phyloP scores from a whole-genome alignment of 2,113 vertebrate genomes.

The Grammomys surdaster region DNA sequence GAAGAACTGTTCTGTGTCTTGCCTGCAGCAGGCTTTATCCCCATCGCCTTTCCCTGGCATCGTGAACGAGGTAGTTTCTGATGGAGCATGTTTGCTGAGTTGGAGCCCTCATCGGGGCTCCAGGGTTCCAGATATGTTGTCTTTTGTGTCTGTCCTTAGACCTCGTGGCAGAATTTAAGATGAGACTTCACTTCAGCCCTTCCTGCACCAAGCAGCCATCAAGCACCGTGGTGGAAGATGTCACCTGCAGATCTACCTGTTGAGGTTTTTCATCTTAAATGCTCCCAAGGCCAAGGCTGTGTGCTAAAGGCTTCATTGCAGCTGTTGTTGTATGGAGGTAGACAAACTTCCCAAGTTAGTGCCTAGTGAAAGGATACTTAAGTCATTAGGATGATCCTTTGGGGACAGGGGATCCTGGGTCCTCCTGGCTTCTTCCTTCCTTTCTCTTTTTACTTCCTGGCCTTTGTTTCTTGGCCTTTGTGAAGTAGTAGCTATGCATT shows the following conservation, averaged over 20 bases:
- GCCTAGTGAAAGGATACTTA: neutral
- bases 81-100: neutral
- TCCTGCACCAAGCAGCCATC: neutral
- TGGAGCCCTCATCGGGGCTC: neutral
- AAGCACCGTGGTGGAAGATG: neutral
- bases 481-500: neutral
- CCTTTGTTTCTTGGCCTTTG: neutral
- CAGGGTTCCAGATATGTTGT: neutral
- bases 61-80: neutral
- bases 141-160: no score
- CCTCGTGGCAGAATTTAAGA: neutral
- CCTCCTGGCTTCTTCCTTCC: no score
- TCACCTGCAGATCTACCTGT: neutral
- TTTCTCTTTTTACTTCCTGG: neutral
- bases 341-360: neutral
- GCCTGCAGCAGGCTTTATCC: neutral
- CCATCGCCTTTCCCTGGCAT: neutral
- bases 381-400: neutral
- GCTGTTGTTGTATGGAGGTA: neutral
- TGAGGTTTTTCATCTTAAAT: neutral
- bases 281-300: no score
- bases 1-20: neutral
- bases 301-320: neutral
- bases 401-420: neutral
- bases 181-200: neutral